Evolutionary conservation across 1,140 invertebrate genomes (phyloP), one percentile per base, ranked within the genome.

Genomic region (Vanessa atalanta): DNA sequence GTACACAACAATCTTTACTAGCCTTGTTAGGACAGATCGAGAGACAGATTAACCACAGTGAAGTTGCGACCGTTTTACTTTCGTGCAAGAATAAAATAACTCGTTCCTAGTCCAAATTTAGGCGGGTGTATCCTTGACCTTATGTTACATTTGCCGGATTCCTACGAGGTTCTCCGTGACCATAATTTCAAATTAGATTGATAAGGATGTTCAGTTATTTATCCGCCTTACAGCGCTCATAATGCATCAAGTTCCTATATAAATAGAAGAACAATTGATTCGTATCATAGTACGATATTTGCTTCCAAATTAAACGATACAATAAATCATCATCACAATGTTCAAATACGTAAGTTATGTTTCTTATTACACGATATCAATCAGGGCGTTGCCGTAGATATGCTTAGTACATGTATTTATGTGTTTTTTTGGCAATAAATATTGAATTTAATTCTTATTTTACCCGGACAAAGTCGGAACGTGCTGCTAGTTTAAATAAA

Each of bases 341-440:
- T 90, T 94, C 79, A 93, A 90, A 87, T 89, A 89, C 64, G 87
- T 90, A 79, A 93, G 93, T 90, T 83, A 71, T 69, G 70, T 61
- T 76, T 63, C 7, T 55, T 55, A 64, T 71, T 14, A 55, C 7
- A 37, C 3, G 31, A 37, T 2, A 37, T 5, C 31, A 37, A 37
- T 37, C 1, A 37, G 31, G 31, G 31, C 7, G 31, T 37, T 37
- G 31, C 31, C 7, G 4, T 37, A 37, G 31, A 37, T 5, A 37
- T 37, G 31, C 7, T 37, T 37, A 7, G 7, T 37, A 37, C 31
- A 5, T 37, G 7, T 37, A 2, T 37, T 5, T 37, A 4, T 37
- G 15, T 48, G 20, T 20, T 31, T 2, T 4, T 31, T 3, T 31
- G 26, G 6, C 1, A 31, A 2, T 31, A 31, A 31, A 31, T 31